Evolutionary conservation across 92 coral and sea anemone genomes (phyloP).

Genomic region (Phymanthus crucifer): DNA sequence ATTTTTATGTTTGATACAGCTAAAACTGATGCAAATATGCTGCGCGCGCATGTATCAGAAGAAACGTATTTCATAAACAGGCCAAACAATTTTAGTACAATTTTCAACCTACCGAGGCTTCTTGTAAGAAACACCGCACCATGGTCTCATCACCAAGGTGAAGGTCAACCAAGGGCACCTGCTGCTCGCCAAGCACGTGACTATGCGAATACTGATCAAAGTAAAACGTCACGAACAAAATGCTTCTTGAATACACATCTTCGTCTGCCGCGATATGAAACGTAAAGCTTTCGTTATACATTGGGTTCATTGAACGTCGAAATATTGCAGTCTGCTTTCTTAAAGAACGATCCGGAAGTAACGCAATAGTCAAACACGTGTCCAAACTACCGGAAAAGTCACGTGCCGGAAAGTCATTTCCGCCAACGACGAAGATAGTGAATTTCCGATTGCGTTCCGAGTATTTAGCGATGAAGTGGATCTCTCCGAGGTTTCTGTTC

Average conservation of each 20-base stretch:
- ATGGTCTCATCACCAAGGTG: slow-evolving; percentile 73
- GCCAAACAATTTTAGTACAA: too few relatives aligned
- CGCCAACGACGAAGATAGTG: slow-evolving; percentile 62
- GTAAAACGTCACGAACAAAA: slow-evolving; percentile 62
- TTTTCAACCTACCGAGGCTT: slow-evolving; percentile 41
- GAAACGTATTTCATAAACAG: too few relatives aligned
- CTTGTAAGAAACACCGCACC: slow-evolving; percentile 72
- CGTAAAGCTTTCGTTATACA: slow-evolving; percentile 73
- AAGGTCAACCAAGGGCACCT: slow-evolving; percentile 77
- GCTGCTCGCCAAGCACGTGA: slow-evolving; percentile 79
- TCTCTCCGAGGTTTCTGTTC: slow-evolving; percentile 63
- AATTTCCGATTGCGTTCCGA: slow-evolving; percentile 70
- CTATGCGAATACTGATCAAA: slow-evolving; percentile 78
- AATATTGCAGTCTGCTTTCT: slow-evolving; percentile 84
- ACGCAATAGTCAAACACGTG: slow-evolving; percentile 79
- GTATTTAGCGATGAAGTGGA: slow-evolving; percentile 62
- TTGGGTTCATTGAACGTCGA: slow-evolving; percentile 77
- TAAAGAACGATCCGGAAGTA: slow-evolving; percentile 80
- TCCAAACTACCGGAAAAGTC: slow-evolving; percentile 86
- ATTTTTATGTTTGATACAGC: too few relatives aligned
- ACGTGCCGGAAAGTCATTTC: slow-evolving; percentile 78
- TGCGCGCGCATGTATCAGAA: too few relatives aligned
- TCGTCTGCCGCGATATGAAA: slow-evolving; percentile 68
- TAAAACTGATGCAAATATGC: too few relatives aligned
- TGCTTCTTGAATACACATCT: slow-evolving; percentile 69